Conservation (phyloP, 2,888 invertebrate species). For the Neria commutata region DNA sequence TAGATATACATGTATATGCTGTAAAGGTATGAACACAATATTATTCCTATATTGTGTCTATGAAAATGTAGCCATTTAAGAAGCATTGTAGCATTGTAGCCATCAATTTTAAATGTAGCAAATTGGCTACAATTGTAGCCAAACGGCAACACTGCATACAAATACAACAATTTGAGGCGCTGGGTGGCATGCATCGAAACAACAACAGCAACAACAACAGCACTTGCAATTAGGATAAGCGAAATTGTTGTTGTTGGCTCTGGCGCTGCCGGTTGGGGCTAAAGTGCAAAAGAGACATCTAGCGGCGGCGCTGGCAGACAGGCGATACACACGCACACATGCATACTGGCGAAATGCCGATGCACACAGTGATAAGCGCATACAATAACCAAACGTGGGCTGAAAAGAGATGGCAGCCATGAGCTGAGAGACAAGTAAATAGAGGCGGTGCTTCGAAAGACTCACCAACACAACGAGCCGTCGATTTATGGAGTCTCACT, state of each 20-base stretch:
- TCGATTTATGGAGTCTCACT: slow-evolving; percentile 32
- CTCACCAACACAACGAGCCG: too few species aligned
- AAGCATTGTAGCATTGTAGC: too few species aligned
- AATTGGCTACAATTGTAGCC: too few species aligned
- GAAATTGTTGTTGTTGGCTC: not conserved
- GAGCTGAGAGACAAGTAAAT: too few species aligned
- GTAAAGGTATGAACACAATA: too few species aligned
- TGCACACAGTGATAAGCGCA: slow-evolving; percentile 49
- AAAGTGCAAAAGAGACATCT: slow-evolving; percentile 48
- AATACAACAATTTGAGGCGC: not conserved
- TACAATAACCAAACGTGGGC: not conserved
- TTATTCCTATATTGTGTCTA: too few species aligned
- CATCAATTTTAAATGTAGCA: too few species aligned
- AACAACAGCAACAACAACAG: slow-evolving; percentile 7
- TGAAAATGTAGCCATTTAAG: too few species aligned
- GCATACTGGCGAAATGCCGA: slow-evolving; percentile 37
- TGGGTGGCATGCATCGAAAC: slow-evolving; percentile 21
- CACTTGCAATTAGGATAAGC: slow-evolving; percentile 3
- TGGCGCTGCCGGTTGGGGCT: not conserved
- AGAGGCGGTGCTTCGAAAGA: too few species aligned
- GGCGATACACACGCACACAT: slow-evolving; percentile 30
- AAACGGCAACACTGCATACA: not conserved
- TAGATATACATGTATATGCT: too few species aligned
- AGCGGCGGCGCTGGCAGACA: slow-evolving; percentile 48
- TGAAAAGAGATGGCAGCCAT: not conserved